These are phyloP conservation scores for Neosilurus mollespiculum DNA, from an alignment of 2,797 vertebrate genomes.

Conservation along the genomic window DNA sequence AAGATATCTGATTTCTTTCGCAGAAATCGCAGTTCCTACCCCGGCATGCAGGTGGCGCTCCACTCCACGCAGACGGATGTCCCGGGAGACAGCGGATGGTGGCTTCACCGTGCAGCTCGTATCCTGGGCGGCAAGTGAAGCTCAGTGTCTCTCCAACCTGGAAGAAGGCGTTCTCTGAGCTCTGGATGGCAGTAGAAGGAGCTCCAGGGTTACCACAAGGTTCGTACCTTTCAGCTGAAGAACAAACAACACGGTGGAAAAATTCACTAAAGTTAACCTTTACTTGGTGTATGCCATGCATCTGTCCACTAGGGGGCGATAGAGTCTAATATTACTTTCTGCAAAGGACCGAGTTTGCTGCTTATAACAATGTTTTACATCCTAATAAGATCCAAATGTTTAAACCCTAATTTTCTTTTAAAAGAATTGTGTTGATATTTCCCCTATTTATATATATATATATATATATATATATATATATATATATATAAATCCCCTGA, in stretches of 20 bases:
- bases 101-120: conserved; percentile 83
- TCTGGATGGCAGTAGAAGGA: conserved; percentile 84
- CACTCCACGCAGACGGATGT: conserved; percentile 93
- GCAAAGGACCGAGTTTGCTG: too few relatives aligned
- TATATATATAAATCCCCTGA: too few relatives aligned
- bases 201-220: conserved; percentile 88
- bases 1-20: neutral
- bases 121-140: conserved; percentile 86
- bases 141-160: conserved; percentile 84
- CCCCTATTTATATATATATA: too few relatives aligned
- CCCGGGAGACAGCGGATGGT: conserved; percentile 89
- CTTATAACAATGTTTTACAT: too few relatives aligned
- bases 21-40: conserved; percentile 61
- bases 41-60: conserved; percentile 87
- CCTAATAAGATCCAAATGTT: too few relatives aligned
- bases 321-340: conserved; percentile 13
- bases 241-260: neutral
- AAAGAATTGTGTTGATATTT: too few relatives aligned
- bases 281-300: neutral
- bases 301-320: conserved; percentile 38
- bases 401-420: too few relatives aligned
- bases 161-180: conserved; percentile 84
- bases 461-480: too few relatives aligned
- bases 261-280: neutral
- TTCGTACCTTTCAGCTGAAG: conserved; percentile 86